phyloP scores from a whole-genome alignment of 2,797 vertebrate genomes.

The Tokudaia tokunoshimensis region DNA sequence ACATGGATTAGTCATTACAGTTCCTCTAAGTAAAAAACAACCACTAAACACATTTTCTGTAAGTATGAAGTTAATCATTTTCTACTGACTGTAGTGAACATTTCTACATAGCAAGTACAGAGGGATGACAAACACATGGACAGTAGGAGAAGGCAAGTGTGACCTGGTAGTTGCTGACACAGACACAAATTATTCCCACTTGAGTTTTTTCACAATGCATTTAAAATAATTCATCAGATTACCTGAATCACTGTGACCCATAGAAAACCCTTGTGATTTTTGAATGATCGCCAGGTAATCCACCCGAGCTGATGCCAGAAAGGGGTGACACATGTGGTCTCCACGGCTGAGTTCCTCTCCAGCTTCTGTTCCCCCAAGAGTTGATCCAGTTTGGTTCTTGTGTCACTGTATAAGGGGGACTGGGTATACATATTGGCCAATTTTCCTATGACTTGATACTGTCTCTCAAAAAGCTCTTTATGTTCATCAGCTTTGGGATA shows the following conservation, averaged over 20 bases:
- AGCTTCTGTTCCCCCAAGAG: constrained; percentile 85
- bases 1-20: neutral
- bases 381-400: constrained; percentile 88
- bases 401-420: constrained; percentile 87
- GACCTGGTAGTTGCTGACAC: neutral
- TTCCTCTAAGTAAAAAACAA: neutral
- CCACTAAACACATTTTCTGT: neutral
- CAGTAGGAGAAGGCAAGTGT: neutral
- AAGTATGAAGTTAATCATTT: neutral
- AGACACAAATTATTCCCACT: neutral
- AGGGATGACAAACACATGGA: neutral
- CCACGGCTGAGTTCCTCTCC: constrained; percentile 67
- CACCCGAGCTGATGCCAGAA: constrained; percentile 95
- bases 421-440: constrained; percentile 75
- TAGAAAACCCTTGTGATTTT: constrained; percentile 91
- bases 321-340: constrained; percentile 92
- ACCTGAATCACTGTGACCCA: constrained; percentile 95
- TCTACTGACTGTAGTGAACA: neutral
- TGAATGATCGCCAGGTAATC: constrained; percentile 93
- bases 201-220: neutral
- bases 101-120: neutral
- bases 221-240: constrained; percentile 54
- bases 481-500: constrained; percentile 62
- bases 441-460: constrained; percentile 87
- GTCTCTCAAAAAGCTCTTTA: neutral